Conservation (phyloP, 2,113 vertebrate genomes). For the Lagopus leucura region DNA sequence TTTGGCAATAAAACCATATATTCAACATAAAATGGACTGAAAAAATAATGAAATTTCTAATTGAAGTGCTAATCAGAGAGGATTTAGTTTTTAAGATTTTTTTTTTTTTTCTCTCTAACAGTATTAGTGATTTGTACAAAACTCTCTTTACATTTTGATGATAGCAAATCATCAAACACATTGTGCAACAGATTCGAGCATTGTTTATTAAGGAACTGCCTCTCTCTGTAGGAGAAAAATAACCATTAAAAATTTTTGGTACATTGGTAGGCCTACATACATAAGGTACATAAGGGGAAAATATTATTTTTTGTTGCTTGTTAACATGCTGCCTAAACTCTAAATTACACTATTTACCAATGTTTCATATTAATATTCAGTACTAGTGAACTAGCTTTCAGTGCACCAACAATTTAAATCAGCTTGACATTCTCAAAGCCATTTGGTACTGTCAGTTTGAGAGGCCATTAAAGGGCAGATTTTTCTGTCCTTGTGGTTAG, state of each 20-base stretch:
- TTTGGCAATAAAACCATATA: conserved; percentile 82
- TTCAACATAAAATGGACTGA: conserved; percentile 70
- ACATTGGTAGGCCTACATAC: conserved; percentile 29
- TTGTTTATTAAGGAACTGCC: background rate
- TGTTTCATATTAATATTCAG: conserved; percentile 67
- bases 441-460: conserved; percentile 68
- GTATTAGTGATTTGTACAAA: conserved; percentile 69
- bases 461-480: conserved; percentile 73
- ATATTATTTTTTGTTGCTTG: conserved; percentile 62
- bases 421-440: conserved; percentile 77
- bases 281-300: background rate
- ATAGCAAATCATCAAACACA: conserved; percentile 31
- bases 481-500: conserved; percentile 58
- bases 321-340: conserved; percentile 65
- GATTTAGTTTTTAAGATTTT: conserved; percentile 62
- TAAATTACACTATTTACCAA: conserved; percentile 52
- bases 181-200: background rate
- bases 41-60: conserved; percentile 77
- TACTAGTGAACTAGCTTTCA: conserved; percentile 74
- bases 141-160: conserved; percentile 42
- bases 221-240: background rate
- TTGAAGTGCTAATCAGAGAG: conserved; percentile 68
- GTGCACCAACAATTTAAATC: conserved; percentile 81
- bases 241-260: conserved; percentile 9
- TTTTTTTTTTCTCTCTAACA: conserved; percentile 30